Evolutionary conservation across 2,888 invertebrate genomes (phyloP), one percentile per base, ranked within the genome.

Genomic region (Acrobasis repandana): DNA sequence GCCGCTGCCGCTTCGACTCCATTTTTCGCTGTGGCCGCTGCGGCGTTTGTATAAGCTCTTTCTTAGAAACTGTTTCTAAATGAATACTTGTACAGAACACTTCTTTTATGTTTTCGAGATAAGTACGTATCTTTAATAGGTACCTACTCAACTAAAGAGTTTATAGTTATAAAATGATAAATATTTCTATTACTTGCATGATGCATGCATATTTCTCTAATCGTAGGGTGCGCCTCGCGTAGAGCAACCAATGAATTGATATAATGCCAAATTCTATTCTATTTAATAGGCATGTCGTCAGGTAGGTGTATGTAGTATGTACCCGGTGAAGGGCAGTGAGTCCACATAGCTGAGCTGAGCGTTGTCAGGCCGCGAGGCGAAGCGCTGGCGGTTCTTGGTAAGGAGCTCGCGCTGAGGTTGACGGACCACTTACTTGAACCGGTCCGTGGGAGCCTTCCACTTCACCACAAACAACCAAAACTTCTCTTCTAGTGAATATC

Each of bases 341-440:
- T 43, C 47, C 28, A 57, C 56, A 28, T 47, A 15, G 56, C 43
- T 20, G 20, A 46, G 47, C 56, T 47, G 47, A 46, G 46, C 33
- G 47, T 33, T 11, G 58, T 34, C 48, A 33, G 16, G 33, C 47
- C 28, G 46, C 16, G 47, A 10, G 48, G 58, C 57, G 52, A 36
- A 18, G 36, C 18, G 48, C 54, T 20, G 34, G 34, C 61, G 58
- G 49, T 34, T 49, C 58, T 58, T 38, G 49, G 18, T 18, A 36
- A 36, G 58, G 33, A 52, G 15, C 43, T n/a, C 16, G 20, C 59
- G 59, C 33, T 62, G 77, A 81, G 78, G 77, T 81, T 77, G 80
- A 80, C 73, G 80, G 76, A 73, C 83, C 79, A 80, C 82, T 81
- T 79, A 82, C 71, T 71, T 69, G 76, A 79, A 88, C 85, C 85